A percentile compares a stretch with the other conserved stretches of the same genome.
phyloP scores from a whole-genome alignment of 2,797 vertebrate genomes.

The Characodon lateralis region DNA sequence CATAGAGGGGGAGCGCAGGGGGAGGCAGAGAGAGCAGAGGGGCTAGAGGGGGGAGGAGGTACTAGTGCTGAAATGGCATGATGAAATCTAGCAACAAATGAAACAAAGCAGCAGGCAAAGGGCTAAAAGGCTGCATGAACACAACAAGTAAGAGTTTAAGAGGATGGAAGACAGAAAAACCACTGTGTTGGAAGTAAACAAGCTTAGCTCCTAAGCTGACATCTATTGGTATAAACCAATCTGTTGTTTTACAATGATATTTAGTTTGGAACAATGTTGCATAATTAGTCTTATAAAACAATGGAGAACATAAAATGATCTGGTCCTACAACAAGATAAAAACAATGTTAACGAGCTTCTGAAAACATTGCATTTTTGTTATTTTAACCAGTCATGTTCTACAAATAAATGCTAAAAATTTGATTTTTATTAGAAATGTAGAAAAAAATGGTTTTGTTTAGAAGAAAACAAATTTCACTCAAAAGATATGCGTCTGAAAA shows the following conservation, averaged over 20 bases:
- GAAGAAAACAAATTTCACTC: not conserved
- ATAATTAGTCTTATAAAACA: not conserved
- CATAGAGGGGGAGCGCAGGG: conserved; percentile 31
- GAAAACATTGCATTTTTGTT: not conserved
- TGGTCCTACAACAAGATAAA: not conserved
- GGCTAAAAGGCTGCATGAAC: conserved; percentile 31
- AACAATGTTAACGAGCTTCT: not conserved
- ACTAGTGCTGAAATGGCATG: conserved; percentile 11
- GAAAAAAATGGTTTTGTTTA: not conserved
- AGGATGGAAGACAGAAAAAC: conserved; percentile 22
- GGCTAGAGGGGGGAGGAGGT: conserved; percentile 6
- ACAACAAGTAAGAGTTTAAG: conserved; percentile 40
- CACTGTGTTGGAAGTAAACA: conserved; percentile 53
- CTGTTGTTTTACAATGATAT: not conserved
- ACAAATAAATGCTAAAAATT: not conserved
- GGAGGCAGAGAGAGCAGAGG: not conserved
- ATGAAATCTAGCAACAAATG: conserved; percentile 44
- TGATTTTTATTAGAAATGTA: not conserved
- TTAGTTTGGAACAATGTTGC: no score
- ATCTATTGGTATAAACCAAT: not conserved
- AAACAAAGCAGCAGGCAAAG: conserved; percentile 40
- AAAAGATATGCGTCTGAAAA: not conserved
- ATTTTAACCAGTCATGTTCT: not conserved
- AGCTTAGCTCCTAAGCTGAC: not conserved
- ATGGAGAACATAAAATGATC: not conserved